phyloP scores from a whole-genome alignment of 2,888 invertebrate genomes.

The Drosophila peninsularis region DNA sequence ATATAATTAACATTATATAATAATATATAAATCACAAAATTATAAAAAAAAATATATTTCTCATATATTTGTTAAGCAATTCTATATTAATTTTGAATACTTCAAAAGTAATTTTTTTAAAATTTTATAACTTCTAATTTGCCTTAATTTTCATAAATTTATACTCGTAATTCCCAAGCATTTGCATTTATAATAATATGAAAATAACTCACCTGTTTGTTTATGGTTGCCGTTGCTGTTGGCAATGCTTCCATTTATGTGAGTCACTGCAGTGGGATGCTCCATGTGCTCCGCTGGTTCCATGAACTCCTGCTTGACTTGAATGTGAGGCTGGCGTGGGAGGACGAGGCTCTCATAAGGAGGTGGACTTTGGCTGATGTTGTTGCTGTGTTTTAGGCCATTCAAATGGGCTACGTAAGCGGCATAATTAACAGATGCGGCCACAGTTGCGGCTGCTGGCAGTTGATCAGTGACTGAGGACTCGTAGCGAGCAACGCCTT shows the following conservation, averaged over 20 bases:
- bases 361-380: constrained; percentile 24
- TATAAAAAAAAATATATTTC: too few species aligned
- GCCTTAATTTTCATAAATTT: neutral
- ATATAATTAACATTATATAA: too few species aligned
- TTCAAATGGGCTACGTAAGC: constrained; percentile 69
- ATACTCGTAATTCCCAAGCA: neutral
- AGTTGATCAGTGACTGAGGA: constrained; percentile 73
- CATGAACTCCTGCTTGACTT: constrained; percentile 79
- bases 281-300: constrained; percentile 50
- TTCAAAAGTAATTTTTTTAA: too few species aligned
- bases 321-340: constrained; percentile 68
- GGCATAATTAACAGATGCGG: constrained; percentile 68
- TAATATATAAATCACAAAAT: too few species aligned
- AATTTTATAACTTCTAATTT: too few species aligned
- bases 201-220: constrained; percentile 24
- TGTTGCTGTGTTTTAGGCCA: constrained; percentile 52
- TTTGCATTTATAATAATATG: neutral
- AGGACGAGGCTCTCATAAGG: constrained; percentile 50
- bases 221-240: constrained; percentile 23
- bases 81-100: too few species aligned
- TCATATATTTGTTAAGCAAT: too few species aligned
- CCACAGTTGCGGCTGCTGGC: constrained; percentile 44
- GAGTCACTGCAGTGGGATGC: constrained; percentile 1
- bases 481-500: constrained; percentile 72
- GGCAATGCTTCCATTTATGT: constrained; percentile 1